Evolutionary conservation across 2,888 invertebrate genomes (phyloP).

Genomic region (Papilio protenor): DNA sequence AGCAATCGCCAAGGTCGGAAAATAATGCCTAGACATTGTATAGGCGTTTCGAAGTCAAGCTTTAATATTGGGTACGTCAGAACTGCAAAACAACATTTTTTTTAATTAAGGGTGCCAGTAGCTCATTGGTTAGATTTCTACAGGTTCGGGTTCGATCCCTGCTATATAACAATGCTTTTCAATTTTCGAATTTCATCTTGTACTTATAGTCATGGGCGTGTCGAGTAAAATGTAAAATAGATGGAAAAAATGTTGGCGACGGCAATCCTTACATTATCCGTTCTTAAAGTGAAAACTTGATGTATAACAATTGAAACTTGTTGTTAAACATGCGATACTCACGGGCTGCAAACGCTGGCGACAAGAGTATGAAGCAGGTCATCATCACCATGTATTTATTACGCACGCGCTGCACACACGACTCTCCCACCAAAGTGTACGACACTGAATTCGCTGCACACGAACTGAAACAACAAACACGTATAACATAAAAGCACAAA

Average conservation of each 20-base stretch:
- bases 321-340: conserved; percentile 44
- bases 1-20: conserved; percentile 91
- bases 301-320: too few species aligned
- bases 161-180: too few species aligned
- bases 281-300: too few species aligned
- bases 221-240: too few species aligned
- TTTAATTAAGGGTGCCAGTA: not conserved
- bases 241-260: too few species aligned
- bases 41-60: conserved; percentile 68
- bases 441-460: conserved; percentile 83
- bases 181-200: too few species aligned
- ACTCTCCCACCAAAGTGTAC: conserved; percentile 85
- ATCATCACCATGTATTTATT: conserved; percentile 78
- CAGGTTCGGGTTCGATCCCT: too few species aligned
- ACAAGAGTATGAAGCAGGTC: conserved; percentile 72
- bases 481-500: too few species aligned
- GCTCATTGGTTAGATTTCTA: not conserved
- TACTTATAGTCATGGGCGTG: too few species aligned
- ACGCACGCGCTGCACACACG: conserved; percentile 71
- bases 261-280: too few species aligned
- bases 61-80: conserved; percentile 88
- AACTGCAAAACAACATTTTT: conserved; percentile 69
- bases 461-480: conserved; percentile 61
- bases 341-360: conserved; percentile 74
- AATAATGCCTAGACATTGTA: conserved; percentile 77